These are phyloP conservation scores for Aelia acuminata DNA, from an alignment of 2,888 invertebrate species.

Conservation along the genomic window DNA sequence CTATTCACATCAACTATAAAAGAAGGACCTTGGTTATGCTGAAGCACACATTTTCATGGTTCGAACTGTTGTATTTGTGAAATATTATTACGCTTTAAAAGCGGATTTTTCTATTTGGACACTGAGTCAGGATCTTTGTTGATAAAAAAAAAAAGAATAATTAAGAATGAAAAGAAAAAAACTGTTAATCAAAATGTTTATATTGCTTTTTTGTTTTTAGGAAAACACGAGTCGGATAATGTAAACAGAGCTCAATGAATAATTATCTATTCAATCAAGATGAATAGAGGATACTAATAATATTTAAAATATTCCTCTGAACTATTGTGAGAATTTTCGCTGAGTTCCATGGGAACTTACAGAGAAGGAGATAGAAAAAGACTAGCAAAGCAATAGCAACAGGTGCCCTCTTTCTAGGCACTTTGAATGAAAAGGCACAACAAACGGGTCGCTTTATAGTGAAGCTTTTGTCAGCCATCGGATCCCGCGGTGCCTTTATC, in stretches of 20 bases:
- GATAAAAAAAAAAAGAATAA: too few species aligned
- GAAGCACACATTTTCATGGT: slow-evolving; percentile 26
- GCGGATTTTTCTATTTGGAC: background rate
- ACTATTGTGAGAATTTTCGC: background rate
- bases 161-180: too few species aligned
- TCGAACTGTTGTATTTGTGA: background rate
- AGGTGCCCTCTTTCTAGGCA: background rate
- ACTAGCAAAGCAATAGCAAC: background rate
- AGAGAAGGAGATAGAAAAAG: background rate
- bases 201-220: background rate
- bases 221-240: background rate
- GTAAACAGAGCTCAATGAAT: background rate
- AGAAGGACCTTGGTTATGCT: slow-evolving; percentile 21
- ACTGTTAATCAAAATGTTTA: background rate
- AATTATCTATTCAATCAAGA: background rate
- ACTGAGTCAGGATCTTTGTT: background rate
- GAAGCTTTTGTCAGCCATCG: background rate
- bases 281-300: background rate
- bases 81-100: slow-evolving; percentile 15
- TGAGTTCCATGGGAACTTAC: background rate
- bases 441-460: background rate
- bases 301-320: background rate
- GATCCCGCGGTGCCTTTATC: slow-evolving; percentile 6
- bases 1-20: slow-evolving; percentile 37
- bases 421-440: slow-evolving; percentile 14